These are phyloP conservation scores for Melinaea menophilus DNA, from an alignment of 2,888 invertebrate species.

Conservation along the genomic window DNA sequence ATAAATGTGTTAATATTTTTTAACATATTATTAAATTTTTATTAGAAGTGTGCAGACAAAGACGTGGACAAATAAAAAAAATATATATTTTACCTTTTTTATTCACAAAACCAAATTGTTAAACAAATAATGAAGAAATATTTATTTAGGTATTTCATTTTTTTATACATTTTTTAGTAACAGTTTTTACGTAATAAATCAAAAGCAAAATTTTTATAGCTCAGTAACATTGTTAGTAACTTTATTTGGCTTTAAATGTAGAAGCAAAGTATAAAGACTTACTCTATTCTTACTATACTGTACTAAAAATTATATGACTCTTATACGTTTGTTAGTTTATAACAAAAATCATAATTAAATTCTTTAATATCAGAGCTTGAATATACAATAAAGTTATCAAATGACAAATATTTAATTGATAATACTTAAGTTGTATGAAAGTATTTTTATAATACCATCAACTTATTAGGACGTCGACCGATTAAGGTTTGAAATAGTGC, in stretches of 20 bases:
- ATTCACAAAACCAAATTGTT: neutral
- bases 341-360: neutral
- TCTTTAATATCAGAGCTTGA: neutral
- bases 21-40: too few relatives aligned
- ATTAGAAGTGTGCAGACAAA: too few relatives aligned
- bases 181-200: slow-evolving; percentile 5
- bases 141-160: neutral
- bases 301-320: neutral
- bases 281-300: neutral
- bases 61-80: too few relatives aligned
- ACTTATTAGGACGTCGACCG: slow-evolving; percentile 22
- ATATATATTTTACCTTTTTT: neutral
- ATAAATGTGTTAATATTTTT: too few relatives aligned
- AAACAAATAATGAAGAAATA: neutral
- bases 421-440: neutral
- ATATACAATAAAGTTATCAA: neutral
- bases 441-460: neutral
- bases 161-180: neutral
- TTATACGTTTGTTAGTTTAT: neutral
- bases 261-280: slow-evolving; percentile 24
- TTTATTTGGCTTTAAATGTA: slow-evolving; percentile 35
- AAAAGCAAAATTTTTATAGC: slow-evolving; percentile 15
- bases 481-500: slow-evolving; percentile 26
- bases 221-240: slow-evolving; percentile 30
- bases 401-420: neutral